Evolutionary conservation across 2,888 invertebrate genomes (phyloP), one percentile per base, ranked within the genome.

Genomic region (Phyto melanocephala): DNA sequence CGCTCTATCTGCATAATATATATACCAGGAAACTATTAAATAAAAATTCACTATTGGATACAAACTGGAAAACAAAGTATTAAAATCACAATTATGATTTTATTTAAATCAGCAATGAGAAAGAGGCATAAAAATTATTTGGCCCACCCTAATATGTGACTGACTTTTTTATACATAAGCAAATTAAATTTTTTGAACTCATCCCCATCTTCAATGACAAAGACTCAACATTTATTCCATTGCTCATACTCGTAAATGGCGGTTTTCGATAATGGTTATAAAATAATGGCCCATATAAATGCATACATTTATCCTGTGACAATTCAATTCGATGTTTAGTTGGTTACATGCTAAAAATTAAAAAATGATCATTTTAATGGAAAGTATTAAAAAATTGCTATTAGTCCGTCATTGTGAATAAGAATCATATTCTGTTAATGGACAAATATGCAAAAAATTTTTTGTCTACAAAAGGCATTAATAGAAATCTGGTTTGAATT

Each of bases 401-500:
- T 71, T 67, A 22, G 42, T 67, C 65, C 71, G 63, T 65, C 70
- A 80, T 37, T n/a, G 65, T 2, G 24, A 68, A 58, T 28, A 28
- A 60, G 40, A 5, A 37, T 45, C 33, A 50, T 52, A 52, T 62
- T 67, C 47, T 24, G 42, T 37, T 76, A 67, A 71, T 81, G 71
- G 60, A 60, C 28, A 65, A 65, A 17, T 37, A 70, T 62, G 60
- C 58, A 54, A 20, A 42, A 67, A 28, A 52, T 68, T 62, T 22
- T 3, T 56, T 62, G 24, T 15, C 54, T 74, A 40, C 10, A 10
- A 35, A 10, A 54, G 17, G 22, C 15, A 42, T 20, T 67, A 35
- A 58, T 47, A 35, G 45, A 56, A 63, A 67, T 74, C 63, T 62
- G 37, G 40, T 42, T 72, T 72, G 37, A 72, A 72, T 52, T 72